Conservation (phyloP, 2,113 vertebrate species). For the Sylvia atricapilla region DNA sequence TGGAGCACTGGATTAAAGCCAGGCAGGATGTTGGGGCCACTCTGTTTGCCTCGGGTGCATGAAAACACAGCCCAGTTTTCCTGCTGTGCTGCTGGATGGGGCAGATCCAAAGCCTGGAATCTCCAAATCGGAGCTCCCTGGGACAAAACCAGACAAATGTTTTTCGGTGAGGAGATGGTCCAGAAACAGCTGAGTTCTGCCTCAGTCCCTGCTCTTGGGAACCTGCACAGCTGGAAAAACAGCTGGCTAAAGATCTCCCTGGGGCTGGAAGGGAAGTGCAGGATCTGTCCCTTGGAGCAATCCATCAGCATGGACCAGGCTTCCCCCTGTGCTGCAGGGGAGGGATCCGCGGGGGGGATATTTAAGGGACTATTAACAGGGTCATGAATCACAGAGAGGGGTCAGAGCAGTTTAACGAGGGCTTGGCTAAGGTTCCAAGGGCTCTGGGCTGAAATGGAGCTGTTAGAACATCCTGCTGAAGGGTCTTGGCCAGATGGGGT, state of each 20-base stretch:
- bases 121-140: neutral
- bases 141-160: neutral
- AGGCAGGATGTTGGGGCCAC: neutral
- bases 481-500: neutral
- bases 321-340: accelerated
- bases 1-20: neutral
- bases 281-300: neutral
- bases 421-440: neutral
- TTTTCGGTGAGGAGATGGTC: neutral
- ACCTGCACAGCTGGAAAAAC: neutral
- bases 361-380: neutral
- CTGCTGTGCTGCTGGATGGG: neutral
- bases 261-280: neutral
- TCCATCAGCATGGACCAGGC: neutral
- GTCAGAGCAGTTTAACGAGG: neutral
- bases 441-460: neutral
- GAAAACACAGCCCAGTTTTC: neutral
- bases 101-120: neutral
- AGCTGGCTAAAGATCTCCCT: neutral
- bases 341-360: neutral
- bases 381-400: neutral
- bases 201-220: neutral
- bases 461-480: neutral
- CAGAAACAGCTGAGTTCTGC: neutral
- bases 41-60: neutral